Base-by-base conservation (phyloP, 64 coral and sea anemone species). In the Stichodactyla helianthus region DNA sequence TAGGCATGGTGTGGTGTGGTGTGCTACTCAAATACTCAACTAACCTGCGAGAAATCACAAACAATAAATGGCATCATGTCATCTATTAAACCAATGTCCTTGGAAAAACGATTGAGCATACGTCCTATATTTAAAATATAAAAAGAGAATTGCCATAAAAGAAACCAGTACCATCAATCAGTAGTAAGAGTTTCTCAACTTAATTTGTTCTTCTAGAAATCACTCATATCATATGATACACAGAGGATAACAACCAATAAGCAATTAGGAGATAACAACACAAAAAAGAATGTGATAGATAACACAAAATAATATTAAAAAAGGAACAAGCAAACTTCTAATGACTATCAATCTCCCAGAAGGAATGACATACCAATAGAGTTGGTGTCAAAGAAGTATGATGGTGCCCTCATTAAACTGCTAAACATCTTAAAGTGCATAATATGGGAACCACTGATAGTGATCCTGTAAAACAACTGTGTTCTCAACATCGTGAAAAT, bases 301-400 rank as follows among this genome's bases (percentile, higher is more conserved):
- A 44, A 44, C 35, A 44, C 35, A 44, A 44, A 44, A 44, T 44
- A 44, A 44, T 44, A 44, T 44, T 44, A 44, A 44, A 44, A 44
- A 44, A 44, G 35, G 35, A 44, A 44, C 35, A 3, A 44, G 2
- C 35, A 44, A 44, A 44, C 35, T 44, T 44, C 35, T 44, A 44
- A 44, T 44, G 2, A 44, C 35, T 44, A 58, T 1, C 6, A 5
- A 15, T 58, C 14, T 58, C 4, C 8, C 14, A 58, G 55, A 58
- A 58, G 55, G 8, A 58, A 58, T 11, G 55, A 83, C 90, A 14
- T 82, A 95, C 93, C 93, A 52, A 95, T 95, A 19, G 93, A 95
- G 80, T 95, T 95, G 35, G 93, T 95, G 77, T 95, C 93, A 54
- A 95, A 95, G 84, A 95, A 95, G 82, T 86, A 95, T 19, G 86